These are phyloP conservation scores for Oncorhynchus masou DNA, from an alignment of 2,113 vertebrate species.

Conservation along the genomic window DNA sequence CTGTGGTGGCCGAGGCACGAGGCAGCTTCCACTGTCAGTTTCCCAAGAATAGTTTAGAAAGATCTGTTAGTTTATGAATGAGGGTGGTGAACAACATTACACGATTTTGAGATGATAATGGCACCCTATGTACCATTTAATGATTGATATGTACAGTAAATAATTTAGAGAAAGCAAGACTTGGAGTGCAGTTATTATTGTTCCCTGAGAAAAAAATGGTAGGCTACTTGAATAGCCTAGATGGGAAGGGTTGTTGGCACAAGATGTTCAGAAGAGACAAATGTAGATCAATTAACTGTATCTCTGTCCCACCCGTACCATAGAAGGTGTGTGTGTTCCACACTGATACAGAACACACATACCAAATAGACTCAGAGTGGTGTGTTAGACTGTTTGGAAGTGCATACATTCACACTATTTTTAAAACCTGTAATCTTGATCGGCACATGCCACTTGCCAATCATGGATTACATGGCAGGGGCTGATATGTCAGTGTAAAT, in stretches of 20 bases:
- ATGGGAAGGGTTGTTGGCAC: neutral
- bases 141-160: too few relatives aligned
- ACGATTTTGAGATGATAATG: neutral
- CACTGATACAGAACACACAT: slow-evolving; percentile 44
- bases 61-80: too few relatives aligned
- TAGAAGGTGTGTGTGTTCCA: slow-evolving; percentile 35
- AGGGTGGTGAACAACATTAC: too few relatives aligned
- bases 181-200: too few relatives aligned
- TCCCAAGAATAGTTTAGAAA: too few relatives aligned
- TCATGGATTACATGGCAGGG: slow-evolving; percentile 67
- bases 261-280: neutral
- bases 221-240: neutral
- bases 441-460: slow-evolving; percentile 67
- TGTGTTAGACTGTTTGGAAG: slow-evolving; percentile 32
- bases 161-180: too few relatives aligned
- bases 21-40: too few relatives aligned
- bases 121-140: neutral
- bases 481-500: slow-evolving; percentile 74
- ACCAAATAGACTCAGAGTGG: slow-evolving; percentile 31
- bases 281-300: slow-evolving; percentile 20
- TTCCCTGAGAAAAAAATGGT: too few relatives aligned
- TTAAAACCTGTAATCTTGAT: slow-evolving; percentile 62
- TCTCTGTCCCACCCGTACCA: neutral
- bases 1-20: too few relatives aligned
- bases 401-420: slow-evolving; percentile 51